Conservation (phyloP, 2,888 invertebrate species). For the Gonocerus acuteangulatus region DNA sequence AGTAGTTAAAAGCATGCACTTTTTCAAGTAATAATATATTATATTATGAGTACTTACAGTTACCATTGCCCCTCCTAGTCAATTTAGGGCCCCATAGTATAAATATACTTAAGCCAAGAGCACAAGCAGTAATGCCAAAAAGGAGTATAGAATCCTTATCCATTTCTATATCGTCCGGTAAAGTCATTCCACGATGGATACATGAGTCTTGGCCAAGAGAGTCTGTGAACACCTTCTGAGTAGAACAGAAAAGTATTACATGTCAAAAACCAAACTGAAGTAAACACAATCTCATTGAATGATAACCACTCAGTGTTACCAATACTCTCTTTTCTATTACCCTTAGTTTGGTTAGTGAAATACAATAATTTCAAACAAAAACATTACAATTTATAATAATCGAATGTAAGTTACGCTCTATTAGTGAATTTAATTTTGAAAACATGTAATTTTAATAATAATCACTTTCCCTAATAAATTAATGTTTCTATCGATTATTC, state of each 20-base stretch:
- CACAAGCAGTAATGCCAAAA: constrained; percentile 42
- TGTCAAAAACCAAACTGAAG: not conserved
- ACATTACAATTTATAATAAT: no score
- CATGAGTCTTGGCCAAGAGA: not conserved
- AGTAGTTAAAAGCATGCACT: no score
- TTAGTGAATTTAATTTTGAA: no score
- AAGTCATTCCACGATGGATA: constrained; percentile 23
- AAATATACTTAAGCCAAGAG: constrained; percentile 73
- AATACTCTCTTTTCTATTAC: no score
- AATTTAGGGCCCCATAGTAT: constrained; percentile 73
- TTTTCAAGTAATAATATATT: no score
- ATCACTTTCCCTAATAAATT: no score
- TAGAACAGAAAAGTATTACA: not conserved
- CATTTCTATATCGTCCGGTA: constrained; percentile 26
- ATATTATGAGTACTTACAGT: constrained; percentile 17
- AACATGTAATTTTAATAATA: no score
- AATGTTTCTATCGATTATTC: no score
- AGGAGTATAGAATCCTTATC: constrained; percentile 28
- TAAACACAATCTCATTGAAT: not conserved
- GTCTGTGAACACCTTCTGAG: not conserved
- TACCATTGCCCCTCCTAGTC: constrained; percentile 44
- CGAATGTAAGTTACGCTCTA: no score
- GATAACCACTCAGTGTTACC: not conserved
- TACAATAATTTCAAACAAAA: no score
- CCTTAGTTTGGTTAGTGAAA: no score